phyloP scores from a whole-genome alignment of 1,140 invertebrate genomes.

The Ceratina calcarata region DNA sequence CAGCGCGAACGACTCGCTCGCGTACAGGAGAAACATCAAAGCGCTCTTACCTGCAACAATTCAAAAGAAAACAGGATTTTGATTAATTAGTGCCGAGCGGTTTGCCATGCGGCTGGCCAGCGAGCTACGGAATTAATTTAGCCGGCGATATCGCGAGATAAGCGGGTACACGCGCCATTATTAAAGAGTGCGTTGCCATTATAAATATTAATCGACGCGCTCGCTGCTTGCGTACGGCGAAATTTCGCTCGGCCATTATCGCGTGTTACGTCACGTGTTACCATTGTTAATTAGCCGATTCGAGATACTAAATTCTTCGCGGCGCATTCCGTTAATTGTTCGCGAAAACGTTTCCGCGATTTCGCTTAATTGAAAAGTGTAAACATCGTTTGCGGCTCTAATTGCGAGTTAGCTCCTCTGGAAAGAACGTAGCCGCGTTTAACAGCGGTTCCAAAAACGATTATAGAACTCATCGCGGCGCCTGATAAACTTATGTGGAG shows the following conservation, averaged over 20 bases:
- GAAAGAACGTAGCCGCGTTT: background rate
- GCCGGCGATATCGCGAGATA: conserved; percentile 25
- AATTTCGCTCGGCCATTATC: conserved; percentile 18
- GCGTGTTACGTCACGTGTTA: conserved; percentile 26
- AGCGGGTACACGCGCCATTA: conserved; percentile 41
- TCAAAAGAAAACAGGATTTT: conserved; percentile 37
- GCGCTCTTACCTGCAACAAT: conserved; percentile 71
- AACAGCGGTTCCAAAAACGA: no score
- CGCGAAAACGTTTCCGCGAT: background rate
- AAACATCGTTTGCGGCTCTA: background rate
- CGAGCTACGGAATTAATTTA: conserved; percentile 38
- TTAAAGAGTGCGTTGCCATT: conserved; percentile 64
- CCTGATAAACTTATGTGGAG: no score
- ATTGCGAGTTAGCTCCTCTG: background rate
- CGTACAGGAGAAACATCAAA: conserved; percentile 52
- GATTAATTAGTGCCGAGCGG: conserved; percentile 50
- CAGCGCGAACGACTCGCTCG: conserved; percentile 4
- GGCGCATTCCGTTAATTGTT: conserved; percentile 16
- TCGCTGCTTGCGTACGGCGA: conserved; percentile 23
- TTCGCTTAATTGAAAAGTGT: conserved; percentile 20
- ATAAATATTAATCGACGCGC: conserved; percentile 72
- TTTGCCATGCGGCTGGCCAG: conserved; percentile 1
- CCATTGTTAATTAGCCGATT: conserved; percentile 30
- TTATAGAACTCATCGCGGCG: no score
- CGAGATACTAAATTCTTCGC: conserved; percentile 1